Evolutionary conservation across 2,888 invertebrate genomes (phyloP).

Genomic region (Cheilosia grossa): DNA sequence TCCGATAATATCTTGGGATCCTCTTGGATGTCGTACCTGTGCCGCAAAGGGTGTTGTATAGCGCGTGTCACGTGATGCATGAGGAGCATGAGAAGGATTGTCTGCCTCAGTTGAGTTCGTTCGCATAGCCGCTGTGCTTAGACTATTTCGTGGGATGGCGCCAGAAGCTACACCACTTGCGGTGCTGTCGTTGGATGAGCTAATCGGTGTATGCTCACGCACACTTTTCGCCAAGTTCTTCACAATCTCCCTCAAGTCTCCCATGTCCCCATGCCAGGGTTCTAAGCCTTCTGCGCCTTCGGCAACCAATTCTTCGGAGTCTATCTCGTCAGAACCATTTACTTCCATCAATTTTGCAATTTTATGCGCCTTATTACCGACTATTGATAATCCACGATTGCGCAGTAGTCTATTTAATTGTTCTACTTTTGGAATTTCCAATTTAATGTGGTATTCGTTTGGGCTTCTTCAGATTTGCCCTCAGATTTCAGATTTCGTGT

Average conservation of each 20-base stretch:
- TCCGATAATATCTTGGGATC: constrained; percentile 23
- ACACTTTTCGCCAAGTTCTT: too few species aligned
- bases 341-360: constrained; percentile 15
- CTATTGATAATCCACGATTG: constrained; percentile 1
- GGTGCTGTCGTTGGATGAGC: too few species aligned
- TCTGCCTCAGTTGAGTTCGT: background rate
- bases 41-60: background rate
- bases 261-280: too few species aligned
- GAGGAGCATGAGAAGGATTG: background rate
- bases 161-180: background rate
- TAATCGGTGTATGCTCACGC: background rate
- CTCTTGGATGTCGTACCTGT: background rate
- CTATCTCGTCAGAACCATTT: constrained; percentile 23
- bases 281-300: background rate
- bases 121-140: background rate
- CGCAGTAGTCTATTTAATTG: constrained; percentile 30
- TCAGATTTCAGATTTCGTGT: too few species aligned
- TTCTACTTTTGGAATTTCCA: background rate
- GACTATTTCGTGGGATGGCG: background rate
- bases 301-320: background rate
- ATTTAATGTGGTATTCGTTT: too few species aligned
- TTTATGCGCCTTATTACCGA: constrained; percentile 38
- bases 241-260: too few species aligned
- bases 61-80: background rate
- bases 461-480: too few species aligned